Conservation (phyloP, 2,888 invertebrate species). For the Sarcophaga carnaria region DNA sequence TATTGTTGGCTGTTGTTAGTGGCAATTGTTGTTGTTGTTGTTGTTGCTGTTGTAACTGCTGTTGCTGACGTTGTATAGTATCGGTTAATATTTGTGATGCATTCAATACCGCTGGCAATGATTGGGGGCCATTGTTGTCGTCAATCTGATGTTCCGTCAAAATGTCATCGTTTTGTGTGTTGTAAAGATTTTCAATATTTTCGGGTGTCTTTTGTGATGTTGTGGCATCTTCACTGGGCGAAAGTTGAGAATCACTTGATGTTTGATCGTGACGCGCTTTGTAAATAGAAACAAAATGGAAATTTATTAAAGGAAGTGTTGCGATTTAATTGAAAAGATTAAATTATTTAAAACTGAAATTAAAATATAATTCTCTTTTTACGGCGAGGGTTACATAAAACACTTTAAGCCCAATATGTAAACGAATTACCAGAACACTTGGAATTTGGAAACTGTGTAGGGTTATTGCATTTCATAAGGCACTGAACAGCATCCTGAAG, state of each 20-base stretch:
- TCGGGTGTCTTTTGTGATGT: conserved; percentile 74
- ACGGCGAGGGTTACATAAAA: no score
- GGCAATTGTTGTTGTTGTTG: conserved; percentile 52
- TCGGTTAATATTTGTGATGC: conserved; percentile 54
- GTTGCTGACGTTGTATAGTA: conserved; percentile 51
- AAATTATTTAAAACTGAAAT: no score
- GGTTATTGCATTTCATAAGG: no score
- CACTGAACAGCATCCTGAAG: no score
- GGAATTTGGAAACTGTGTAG: no score
- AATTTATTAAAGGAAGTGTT: neutral
- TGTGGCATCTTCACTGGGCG: conserved; percentile 81
- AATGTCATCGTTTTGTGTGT: conserved; percentile 66
- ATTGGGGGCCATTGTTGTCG: conserved; percentile 76
- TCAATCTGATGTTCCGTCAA: conserved; percentile 60
- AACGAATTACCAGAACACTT: no score
- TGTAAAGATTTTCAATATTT: conserved; percentile 71
- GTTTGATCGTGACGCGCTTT: conserved; percentile 86
- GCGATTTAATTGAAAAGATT: neutral
- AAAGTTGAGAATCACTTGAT: conserved; percentile 81
- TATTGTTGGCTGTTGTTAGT: conserved; percentile 66
- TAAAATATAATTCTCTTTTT: no score
- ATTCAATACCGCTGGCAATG: conserved; percentile 75
- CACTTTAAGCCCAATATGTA: no score
- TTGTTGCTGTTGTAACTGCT: conserved; percentile 43
- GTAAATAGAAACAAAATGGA: conserved; percentile 35